Percentiles rank a stretch among this genome's conserved stretches.
These are phyloP conservation scores for Zalophus californianus DNA, from an alignment of 2,797 vertebrate species.

Conservation along the genomic window DNA sequence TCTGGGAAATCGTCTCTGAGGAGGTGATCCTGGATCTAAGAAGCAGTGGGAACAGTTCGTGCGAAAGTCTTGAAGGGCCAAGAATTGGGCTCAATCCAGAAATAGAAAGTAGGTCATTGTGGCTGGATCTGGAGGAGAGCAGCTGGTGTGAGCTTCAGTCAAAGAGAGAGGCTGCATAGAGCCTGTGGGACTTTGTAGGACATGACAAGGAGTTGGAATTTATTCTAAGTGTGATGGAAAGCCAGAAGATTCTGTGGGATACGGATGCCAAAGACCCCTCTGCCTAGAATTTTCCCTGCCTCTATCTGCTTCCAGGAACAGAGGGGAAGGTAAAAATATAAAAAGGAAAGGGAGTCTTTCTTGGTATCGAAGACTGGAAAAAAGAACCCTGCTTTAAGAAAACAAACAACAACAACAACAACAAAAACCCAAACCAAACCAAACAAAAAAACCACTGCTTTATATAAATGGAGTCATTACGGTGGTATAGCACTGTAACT, in stretches of 20 bases:
- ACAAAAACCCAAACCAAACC: neutral
- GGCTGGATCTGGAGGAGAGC: neutral
- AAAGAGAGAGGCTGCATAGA: neutral
- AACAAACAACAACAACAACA: neutral
- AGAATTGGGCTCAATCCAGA: neutral
- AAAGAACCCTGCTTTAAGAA: neutral
- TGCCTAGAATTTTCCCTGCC: neutral
- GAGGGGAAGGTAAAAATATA: rapidly evolving
- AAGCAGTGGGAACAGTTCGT: neutral
- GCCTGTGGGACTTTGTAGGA: too few relatives aligned
- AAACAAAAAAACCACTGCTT: neutral
- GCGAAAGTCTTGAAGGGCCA: neutral
- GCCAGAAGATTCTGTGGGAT: neutral
- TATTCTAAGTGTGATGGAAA: neutral
- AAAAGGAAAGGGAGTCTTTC: neutral
- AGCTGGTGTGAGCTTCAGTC: neutral
- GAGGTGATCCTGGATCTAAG: neutral
- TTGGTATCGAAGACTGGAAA: neutral
- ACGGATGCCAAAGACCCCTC: neutral
- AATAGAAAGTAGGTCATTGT: neutral
- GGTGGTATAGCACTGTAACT: rapidly evolving
- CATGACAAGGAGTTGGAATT: neutral
- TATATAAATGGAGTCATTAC: neutral
- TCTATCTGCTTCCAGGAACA: neutral
- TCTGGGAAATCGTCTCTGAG: neutral